Evolutionary conservation across 2,113 vertebrate genomes (phyloP), one percentile per base, ranked within the genome.

Genomic region (Ictalurus punctatus): DNA sequence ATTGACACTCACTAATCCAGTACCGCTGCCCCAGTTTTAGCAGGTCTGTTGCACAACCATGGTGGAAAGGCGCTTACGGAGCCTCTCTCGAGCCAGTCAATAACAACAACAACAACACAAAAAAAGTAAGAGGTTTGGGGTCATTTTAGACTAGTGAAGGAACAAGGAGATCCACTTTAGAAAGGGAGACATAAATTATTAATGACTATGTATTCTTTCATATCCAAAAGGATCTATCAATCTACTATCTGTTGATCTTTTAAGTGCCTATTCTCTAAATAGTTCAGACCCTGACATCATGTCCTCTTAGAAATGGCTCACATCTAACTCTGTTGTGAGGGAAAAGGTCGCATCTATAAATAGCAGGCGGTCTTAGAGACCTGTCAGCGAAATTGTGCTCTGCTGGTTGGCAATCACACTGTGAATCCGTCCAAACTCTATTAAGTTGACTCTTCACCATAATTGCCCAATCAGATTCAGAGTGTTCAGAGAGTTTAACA

Each of bases 1-100:
- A 83, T 87, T 84, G 87, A 88, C 85, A 85, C 76, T 21, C 74
- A 9, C 83, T 92, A 91, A 93, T 92, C 90, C 91, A 92, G 87
- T 86, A 85, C n/a, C 19, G 59, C 30, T 83, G 80, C 30, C 30
- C 90, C 86, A 90, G 80, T 91, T 90, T 90, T 81, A 85, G 74
- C 58, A 69, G 81, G 79, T 78, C 86, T 85, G 79, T 92, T 91
- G 89, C 69, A 25, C 86, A 90, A 92, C 83, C 61, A 25, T 7
- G 19, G 40, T 25, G 7, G 44, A 54, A 79, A 79, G 84, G 85
- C 84, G 90, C 90, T 91, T 91, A 91, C 79, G 27, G 25, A 44
- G 44, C 87, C 69, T 83, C 83, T 69, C n/a, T 54, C n/a, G 44
- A 86, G 80, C 63, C 48, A 83, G 83, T 85, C 90, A 86, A 76